Evolutionary conservation across 2,888 invertebrate species (phyloP).

Genomic region (Tinea pellionella): DNA sequence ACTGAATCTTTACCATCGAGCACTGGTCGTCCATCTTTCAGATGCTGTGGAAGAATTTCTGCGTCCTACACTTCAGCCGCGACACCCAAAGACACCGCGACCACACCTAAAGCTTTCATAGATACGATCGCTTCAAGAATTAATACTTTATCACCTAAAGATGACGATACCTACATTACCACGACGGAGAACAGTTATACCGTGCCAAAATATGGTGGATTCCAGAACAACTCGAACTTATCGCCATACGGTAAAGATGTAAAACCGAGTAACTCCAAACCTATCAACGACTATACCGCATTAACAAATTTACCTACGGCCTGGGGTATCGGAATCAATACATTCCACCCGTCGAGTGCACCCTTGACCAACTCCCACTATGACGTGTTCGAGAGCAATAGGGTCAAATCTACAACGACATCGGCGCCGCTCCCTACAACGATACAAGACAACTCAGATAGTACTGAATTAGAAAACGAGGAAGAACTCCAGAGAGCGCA

Average conservation of each 20-base stretch:
- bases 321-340: conserved; percentile 45
- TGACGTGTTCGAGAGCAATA: conserved; percentile 51
- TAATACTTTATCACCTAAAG: conserved; percentile 43
- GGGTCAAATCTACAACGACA: conserved; percentile 35
- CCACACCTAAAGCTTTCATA: conserved; percentile 35
- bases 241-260: conserved; percentile 59
- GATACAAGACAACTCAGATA: conserved; percentile 48
- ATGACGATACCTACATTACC: conserved; percentile 32
- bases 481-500: conserved; percentile 77
- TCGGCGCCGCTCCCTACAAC: conserved; percentile 28
- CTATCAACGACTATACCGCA: conserved; percentile 46
- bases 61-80: conserved; percentile 55
- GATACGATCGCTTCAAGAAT: conserved; percentile 57
- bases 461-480: conserved; percentile 62
- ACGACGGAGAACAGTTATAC: conserved; percentile 43
- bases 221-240: conserved; percentile 52
- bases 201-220: conserved; percentile 43
- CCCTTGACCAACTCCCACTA: conserved; percentile 36
- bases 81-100: conserved; percentile 30
- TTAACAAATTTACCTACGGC: conserved; percentile 54
- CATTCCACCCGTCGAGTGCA: conserved; percentile 32
- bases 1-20: conserved; percentile 32
- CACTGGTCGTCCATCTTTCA: conserved; percentile 43
- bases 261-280: conserved; percentile 51
- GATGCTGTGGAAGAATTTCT: conserved; percentile 56